Percentiles rank a stretch among this genome's conserved stretches.
Evolutionary conservation across 2,113 vertebrate species (phyloP).

Genomic region (Alosa alosa): DNA sequence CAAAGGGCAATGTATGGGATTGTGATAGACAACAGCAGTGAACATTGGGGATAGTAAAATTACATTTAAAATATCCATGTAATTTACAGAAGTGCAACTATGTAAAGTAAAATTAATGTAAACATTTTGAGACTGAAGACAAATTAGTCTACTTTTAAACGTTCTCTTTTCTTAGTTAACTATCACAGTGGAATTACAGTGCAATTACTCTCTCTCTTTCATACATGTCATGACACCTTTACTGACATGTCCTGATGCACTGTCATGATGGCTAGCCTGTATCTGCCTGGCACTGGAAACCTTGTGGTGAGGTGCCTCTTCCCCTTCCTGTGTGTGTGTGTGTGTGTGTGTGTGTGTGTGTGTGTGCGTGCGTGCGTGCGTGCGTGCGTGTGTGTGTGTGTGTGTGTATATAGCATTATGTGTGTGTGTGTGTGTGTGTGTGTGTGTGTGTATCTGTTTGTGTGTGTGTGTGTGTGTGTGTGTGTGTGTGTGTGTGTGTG

Average conservation of each 20-base stretch:
- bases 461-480: neutral
- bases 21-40: neutral
- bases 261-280: no score
- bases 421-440: no score
- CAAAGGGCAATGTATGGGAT: neutral
- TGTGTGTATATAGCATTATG: no score
- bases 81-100: no score
- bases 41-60: neutral
- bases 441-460: conserved; percentile 11
- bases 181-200: no score
- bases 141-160: no score
- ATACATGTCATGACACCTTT: no score
- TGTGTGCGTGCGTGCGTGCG: neutral
- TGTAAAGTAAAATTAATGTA: no score
- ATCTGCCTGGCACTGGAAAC: neutral
- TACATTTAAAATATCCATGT: neutral
- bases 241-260: no score
- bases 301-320: neutral
- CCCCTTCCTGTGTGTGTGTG: neutral
- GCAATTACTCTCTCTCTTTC: no score
- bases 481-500: neutral
- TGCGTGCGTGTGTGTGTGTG: neutral
- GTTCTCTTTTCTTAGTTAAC: no score
- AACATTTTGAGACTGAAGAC: no score
- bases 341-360: neutral